phyloP scores from a whole-genome alignment of 2,797 vertebrate genomes.

The Kryptolebias ocellatus region DNA sequence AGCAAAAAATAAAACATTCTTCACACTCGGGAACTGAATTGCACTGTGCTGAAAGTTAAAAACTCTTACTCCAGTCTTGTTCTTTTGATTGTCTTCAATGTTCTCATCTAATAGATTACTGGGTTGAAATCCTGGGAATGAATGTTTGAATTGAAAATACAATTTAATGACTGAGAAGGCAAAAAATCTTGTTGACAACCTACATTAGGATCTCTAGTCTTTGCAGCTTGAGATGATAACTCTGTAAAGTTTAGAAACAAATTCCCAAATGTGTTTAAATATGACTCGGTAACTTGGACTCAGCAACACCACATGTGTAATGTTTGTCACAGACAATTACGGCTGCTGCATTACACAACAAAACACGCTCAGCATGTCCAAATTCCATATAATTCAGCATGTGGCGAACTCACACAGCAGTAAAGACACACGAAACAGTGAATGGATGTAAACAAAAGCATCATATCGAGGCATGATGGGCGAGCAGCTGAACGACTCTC shows the following conservation, averaged over 20 bases:
- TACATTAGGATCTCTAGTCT: neutral
- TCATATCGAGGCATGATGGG: conserved; percentile 57
- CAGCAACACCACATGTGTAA: conserved; percentile 45
- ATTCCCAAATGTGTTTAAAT: conserved; percentile 29
- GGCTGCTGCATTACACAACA: conserved; percentile 49
- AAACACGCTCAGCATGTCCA: conserved; percentile 32
- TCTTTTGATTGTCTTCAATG: conserved; percentile 13
- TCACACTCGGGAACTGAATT: neutral
- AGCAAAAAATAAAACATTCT: conserved; percentile 18
- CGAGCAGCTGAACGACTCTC: conserved; percentile 69
- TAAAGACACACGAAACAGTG: conserved; percentile 57
- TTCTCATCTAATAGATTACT: conserved; percentile 16
- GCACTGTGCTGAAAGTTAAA: conserved; percentile 21
- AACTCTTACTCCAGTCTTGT: neutral
- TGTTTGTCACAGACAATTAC: conserved; percentile 50
- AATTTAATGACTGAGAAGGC: too few relatives aligned
- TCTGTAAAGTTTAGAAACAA: conserved; percentile 23
- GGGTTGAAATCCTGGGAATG: conserved; percentile 17
- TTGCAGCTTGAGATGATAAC: conserved; percentile 17
- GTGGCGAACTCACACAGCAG: conserved; percentile 55
- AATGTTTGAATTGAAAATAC: conserved; percentile 46
- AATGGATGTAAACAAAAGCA: conserved; percentile 60
- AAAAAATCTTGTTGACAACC: neutral
- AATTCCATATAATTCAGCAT: conserved; percentile 59
- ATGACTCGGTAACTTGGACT: conserved; percentile 3